These are phyloP conservation scores for Encarsia formosa DNA, from an alignment of 2,888 invertebrate genomes.

Conservation along the genomic window DNA sequence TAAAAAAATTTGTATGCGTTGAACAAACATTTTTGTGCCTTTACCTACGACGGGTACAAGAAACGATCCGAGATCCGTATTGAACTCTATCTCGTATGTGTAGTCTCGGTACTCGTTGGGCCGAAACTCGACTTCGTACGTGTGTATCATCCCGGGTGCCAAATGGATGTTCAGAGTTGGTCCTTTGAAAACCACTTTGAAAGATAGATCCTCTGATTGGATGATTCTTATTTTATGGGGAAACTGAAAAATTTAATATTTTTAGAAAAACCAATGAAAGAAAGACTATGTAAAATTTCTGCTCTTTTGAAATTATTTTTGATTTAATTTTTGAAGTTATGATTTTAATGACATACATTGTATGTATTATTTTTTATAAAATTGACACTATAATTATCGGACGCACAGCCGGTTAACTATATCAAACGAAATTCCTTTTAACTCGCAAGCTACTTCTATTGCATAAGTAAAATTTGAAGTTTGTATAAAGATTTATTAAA, in stretches of 20 bases:
- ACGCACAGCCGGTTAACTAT: too few relatives aligned
- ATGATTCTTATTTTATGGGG: conserved; percentile 55
- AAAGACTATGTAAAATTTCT: too few relatives aligned
- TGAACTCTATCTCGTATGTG: conserved; percentile 54
- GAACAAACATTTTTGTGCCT: conserved; percentile 33
- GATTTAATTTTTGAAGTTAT: too few relatives aligned
- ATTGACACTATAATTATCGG: too few relatives aligned
- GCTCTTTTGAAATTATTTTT: too few relatives aligned
- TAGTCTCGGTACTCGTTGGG: conserved; percentile 59
- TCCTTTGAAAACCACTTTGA: conserved; percentile 53
- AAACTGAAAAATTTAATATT: conserved; percentile 44
- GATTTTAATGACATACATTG: too few relatives aligned
- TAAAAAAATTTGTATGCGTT: background rate
- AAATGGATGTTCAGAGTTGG: conserved; percentile 55
- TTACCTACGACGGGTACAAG: conserved; percentile 61
- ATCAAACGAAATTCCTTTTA: too few relatives aligned
- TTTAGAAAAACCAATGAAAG: conserved; percentile 4
- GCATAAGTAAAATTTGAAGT: too few relatives aligned
- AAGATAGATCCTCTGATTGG: conserved; percentile 54
- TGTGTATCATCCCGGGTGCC: conserved; percentile 66
- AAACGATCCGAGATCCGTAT: conserved; percentile 56
- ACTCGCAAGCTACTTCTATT: too few relatives aligned
- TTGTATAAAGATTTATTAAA: too few relatives aligned
- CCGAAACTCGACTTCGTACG: conserved; percentile 60
- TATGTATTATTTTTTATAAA: too few relatives aligned